Evolutionary conservation across 2,888 invertebrate species (phyloP), one percentile per base, ranked within the genome.

Genomic region (Zygaena filipendulae): DNA sequence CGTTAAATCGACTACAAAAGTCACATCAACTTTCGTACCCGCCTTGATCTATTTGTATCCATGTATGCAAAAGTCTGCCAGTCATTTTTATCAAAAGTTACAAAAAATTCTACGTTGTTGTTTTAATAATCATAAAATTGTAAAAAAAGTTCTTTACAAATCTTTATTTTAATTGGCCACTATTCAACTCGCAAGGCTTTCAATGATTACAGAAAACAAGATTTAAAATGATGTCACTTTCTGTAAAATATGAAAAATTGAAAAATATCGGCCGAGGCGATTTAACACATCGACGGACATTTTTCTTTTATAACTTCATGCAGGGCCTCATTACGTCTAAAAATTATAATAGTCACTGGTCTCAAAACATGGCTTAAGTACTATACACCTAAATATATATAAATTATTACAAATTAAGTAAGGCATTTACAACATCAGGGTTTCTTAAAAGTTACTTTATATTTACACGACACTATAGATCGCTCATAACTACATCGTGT

Each of bases 351-450:
- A 77, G 71, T 75, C 74, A 79, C 75, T 75, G 77, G 77, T 77
- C 77, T 77, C 68, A 69, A 75, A 72, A 77, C 75, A 77, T 79
- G 77, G 77, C 79, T 79, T 79, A 79, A 75, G 77, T 79, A 77
- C 79, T 77, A 77, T 77, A 77, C 77, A 79, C 72, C 77, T 79
- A 77, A 72, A 72, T 16, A 75, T 77, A 77, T 71, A 79, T 79
- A 79, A 79, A 79, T 79, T 79, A 79, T 77, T 79, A 77, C 72
- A 77, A 77, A 77, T 75, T 77, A 77, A 75, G 72, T 75, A 79
- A 79, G 79, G 79, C 79, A 79, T 79, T 75, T 77, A 77, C 77
- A 71, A 69, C 62, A 71, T 77, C 71, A 71, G 69, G 72, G 68
- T 62, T 71, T 55, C 74, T 75, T 75, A 77, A 59, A 49, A 37